These are phyloP conservation scores for Piaya cayana DNA, from an alignment of 2,113 vertebrate genomes.

Conservation along the genomic window DNA sequence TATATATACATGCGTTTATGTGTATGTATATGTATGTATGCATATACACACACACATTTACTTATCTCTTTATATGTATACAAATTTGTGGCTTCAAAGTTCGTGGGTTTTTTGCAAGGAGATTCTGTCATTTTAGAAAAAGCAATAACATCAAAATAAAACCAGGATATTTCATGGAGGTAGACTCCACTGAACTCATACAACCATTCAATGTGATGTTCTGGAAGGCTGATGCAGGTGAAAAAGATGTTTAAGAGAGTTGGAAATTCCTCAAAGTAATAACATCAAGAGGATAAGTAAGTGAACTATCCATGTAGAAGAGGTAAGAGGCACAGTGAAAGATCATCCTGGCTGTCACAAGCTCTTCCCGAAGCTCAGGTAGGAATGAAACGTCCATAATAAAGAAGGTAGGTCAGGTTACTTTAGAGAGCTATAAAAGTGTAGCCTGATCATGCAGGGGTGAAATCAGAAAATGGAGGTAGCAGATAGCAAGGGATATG, in stretches of 20 bases:
- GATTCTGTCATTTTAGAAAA: not conserved
- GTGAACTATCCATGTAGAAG: not conserved
- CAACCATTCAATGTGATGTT: not conserved
- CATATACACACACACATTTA: fast-evolving
- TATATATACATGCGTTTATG: no score
- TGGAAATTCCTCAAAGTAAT: not conserved
- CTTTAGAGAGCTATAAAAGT: not conserved
- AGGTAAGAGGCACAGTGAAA: not conserved
- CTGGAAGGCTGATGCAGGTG: not conserved
- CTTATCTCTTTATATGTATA: not conserved
- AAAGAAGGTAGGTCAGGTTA: not conserved
- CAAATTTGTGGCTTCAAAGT: no score
- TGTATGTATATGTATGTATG: fast-evolving
- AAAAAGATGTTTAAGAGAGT: not conserved
- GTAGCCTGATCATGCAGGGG: fast-evolving
- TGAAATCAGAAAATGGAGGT: not conserved
- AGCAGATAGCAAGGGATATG: not conserved
- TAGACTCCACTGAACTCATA: not conserved
- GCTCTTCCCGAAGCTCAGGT: not conserved
- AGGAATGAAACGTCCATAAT: not conserved
- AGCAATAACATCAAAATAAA: not conserved
- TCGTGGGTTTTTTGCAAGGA: not conserved
- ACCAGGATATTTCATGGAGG: not conserved
- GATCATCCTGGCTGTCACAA: not conserved
- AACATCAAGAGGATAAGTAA: not conserved